These are phyloP conservation scores for Notoglanidium macrostoma DNA, from an alignment of 2,797 vertebrate genomes.

Conservation along the genomic window DNA sequence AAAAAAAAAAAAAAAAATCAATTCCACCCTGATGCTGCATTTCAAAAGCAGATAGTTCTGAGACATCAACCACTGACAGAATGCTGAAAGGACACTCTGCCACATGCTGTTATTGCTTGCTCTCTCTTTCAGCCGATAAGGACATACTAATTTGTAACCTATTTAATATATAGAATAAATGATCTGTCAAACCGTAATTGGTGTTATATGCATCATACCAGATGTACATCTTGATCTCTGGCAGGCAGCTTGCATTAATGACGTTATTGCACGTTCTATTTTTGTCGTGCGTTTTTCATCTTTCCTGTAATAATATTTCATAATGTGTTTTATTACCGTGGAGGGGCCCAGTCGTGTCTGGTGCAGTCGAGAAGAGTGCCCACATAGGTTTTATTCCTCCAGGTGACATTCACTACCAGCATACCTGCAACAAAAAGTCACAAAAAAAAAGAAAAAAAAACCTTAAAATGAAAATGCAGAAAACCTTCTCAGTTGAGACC, in stretches of 20 bases:
- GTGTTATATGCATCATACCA: background rate
- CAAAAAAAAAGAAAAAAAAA: slow-evolving; percentile 12
- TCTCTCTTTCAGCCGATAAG: background rate
- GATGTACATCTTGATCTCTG: background rate
- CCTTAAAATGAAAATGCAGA: slow-evolving; percentile 5
- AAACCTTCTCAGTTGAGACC: background rate
- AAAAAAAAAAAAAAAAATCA: slow-evolving; percentile 35
- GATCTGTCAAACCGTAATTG: background rate
- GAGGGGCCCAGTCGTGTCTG: slow-evolving; percentile 97
- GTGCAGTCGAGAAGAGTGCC: slow-evolving; percentile 97
- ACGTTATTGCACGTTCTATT: background rate
- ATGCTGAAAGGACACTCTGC: background rate
- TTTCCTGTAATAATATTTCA: slow-evolving; percentile 9
- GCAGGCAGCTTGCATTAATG: background rate
- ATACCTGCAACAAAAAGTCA: slow-evolving; percentile 79
- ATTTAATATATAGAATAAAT: background rate
- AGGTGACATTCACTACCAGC: slow-evolving; percentile 98
- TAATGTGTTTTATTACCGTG: slow-evolving; percentile 79
- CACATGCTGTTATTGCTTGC: background rate
- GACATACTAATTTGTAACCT: background rate
- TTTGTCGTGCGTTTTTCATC: slow-evolving; percentile 1
- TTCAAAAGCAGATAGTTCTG: slow-evolving; percentile 45
- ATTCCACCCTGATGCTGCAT: slow-evolving; percentile 50
- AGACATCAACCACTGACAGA: slow-evolving; percentile 31
- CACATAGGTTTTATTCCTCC: slow-evolving; percentile 99